Percentiles rank a stretch among this genome's conserved stretches.
phyloP scores from a whole-genome alignment of 92 coral and sea anemone genomes.

The Palythoa grandis region DNA sequence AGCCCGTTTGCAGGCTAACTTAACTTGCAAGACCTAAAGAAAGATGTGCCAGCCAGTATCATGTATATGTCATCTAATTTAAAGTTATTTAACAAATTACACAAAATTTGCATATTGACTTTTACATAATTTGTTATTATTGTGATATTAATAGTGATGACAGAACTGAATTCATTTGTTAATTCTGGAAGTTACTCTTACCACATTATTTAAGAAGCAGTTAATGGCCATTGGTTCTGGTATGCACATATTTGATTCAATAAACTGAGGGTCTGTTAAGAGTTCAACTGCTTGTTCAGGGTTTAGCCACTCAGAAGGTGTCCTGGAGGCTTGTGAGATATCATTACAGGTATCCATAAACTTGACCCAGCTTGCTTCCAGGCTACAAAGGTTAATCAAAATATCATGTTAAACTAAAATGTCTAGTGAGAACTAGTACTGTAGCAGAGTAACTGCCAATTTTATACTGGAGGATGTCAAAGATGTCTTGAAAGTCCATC shows the following conservation, averaged over 20 bases:
- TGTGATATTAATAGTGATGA: too few relatives aligned
- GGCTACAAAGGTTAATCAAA: slow-evolving; percentile 34
- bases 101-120: too few relatives aligned
- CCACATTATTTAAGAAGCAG: slow-evolving; percentile 92
- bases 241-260: slow-evolving; percentile 60
- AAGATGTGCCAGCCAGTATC: too few relatives aligned
- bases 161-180: background rate
- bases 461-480: too few relatives aligned
- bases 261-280: slow-evolving; percentile 51
- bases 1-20: too few relatives aligned
- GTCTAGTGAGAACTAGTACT: too few relatives aligned
- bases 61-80: too few relatives aligned
- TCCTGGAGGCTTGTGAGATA: slow-evolving; percentile 43
- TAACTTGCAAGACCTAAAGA: too few relatives aligned
- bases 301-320: slow-evolving; percentile 50
- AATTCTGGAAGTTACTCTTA: slow-evolving; percentile 39
- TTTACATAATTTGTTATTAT: too few relatives aligned
- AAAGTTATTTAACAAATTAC: too few relatives aligned
- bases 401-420: background rate
- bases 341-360: slow-evolving; percentile 70
- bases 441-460: too few relatives aligned
- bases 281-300: slow-evolving; percentile 73
- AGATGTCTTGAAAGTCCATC: too few relatives aligned
- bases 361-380: slow-evolving; percentile 77
- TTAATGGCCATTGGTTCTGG: slow-evolving; percentile 84